Percentiles rank a stretch among this genome's conserved stretches.
These are phyloP conservation scores for Aegotheles bennettii DNA, from an alignment of 2,113 vertebrate species.

Conservation along the genomic window DNA sequence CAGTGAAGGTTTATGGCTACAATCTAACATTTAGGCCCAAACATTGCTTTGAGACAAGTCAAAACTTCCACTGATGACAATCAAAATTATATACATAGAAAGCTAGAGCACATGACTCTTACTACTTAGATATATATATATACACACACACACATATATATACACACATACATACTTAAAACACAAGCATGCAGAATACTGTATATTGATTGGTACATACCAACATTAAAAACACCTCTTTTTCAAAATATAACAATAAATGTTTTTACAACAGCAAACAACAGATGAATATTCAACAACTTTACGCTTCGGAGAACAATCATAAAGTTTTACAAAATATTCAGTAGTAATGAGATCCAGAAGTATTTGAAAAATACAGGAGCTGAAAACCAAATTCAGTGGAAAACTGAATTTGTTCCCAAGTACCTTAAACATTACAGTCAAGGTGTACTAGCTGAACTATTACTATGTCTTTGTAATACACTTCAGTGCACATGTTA, in stretches of 20 bases:
- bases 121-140: not conserved
- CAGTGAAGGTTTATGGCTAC: not conserved
- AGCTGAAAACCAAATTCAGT: slow-evolving; percentile 5
- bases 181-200: not conserved
- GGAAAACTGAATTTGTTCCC: not conserved
- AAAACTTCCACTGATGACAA: not conserved
- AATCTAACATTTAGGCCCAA: not conserved
- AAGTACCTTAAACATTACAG: slow-evolving; percentile 21
- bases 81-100: not conserved
- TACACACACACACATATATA: not conserved
- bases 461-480: not conserved
- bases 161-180: not conserved
- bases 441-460: not conserved
- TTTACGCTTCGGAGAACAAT: not conserved
- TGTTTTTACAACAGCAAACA: not conserved
- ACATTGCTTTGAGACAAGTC: not conserved
- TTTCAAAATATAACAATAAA: not conserved
- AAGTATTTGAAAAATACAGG: not conserved
- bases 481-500: not conserved
- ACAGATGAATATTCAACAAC: not conserved
- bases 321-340: not conserved
- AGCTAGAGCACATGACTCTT: not conserved
- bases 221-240: not conserved
- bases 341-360: not conserved
- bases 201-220: not conserved